Base-by-base conservation (phyloP, 2,888 invertebrate species). In the Leucophenga maculata region DNA sequence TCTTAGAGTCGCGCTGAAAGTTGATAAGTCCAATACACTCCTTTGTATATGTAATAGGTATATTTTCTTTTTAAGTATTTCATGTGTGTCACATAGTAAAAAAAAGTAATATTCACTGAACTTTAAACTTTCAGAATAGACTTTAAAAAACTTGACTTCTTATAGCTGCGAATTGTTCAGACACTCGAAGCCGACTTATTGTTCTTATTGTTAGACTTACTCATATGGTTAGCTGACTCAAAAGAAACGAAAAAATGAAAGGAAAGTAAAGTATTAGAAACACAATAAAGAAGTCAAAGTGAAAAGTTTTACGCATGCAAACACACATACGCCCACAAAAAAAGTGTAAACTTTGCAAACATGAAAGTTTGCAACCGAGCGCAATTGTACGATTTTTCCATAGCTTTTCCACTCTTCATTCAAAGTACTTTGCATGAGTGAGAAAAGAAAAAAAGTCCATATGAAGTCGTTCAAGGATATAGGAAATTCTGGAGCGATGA, bases 231-330 rank as follows among this genome's bases (percentile, higher is more conserved):
- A n/a, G 22, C 31, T 32, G 26, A 26, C 18, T 39, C 8, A 39
- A 39, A 39, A 39, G 11, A 3, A 39, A 1, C 8, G 39, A 39
- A 39, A 39, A 55, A 55, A 11, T 14, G 18, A 13, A 20, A 6
- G 81, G 77, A 81, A 78, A 77, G 76, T 78, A 82, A 84, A 82
- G 82, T 84, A 83, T 83, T 83, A 85, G 83, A 83, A 83, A 84
- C 78, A 84, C 83, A 84, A 85, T 84, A 83, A 85, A 85, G 82
- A 76, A 83, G 78, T 85, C 83, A 85, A 83, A 83, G 83, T 85
- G 80, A 83, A 83, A 83, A 83, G 83, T 83, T 83, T 84, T 82
- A 79, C 80, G 84, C 85, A 83, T 69, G 60, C 67, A 52, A 68
- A 52, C 59, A 69, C 68, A 60, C 39, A 13, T n/a, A 48, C 39